Evolutionary conservation across 1,140 invertebrate species (phyloP).

Genomic region (Diabrotica undecimpunctata): DNA sequence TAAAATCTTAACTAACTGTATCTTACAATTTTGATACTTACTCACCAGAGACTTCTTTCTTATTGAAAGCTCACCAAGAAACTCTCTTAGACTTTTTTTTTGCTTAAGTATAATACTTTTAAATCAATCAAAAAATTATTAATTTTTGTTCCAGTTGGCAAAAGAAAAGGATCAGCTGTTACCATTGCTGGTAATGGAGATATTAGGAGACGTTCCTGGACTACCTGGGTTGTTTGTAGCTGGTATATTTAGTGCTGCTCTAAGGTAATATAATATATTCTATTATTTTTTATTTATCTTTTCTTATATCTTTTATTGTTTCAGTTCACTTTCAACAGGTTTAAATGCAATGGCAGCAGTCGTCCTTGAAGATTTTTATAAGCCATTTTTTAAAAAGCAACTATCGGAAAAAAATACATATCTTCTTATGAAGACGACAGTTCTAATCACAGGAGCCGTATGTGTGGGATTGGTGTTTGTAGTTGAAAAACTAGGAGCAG

Average conservation of each 20-base stretch:
- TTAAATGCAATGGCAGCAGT: constrained; percentile 78
- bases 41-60: too few relatives aligned
- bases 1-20: too few relatives aligned
- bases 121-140: too few relatives aligned
- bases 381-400: constrained; percentile 58
- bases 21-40: too few relatives aligned
- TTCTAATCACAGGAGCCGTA: constrained; percentile 58
- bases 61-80: too few relatives aligned
- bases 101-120: too few relatives aligned
- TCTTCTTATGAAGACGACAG: constrained; percentile 65
- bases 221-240: constrained; percentile 66
- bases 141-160: background rate
- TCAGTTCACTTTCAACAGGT: constrained; percentile 75
- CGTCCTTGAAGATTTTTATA: constrained; percentile 75
- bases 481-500: constrained; percentile 64
- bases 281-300: background rate
- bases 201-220: constrained; percentile 54
- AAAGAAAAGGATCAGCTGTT: constrained; percentile 51
- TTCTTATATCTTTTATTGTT: constrained; percentile 27
- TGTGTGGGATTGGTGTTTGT: constrained; percentile 65
- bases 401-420: constrained; percentile 58
- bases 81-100: too few relatives aligned
- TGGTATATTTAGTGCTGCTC: constrained; percentile 64
- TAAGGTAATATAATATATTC: constrained; percentile 50
- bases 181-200: constrained; percentile 63